Evolutionary conservation across 2,888 invertebrate genomes (phyloP).

Genomic region (Sthenelais limicola): DNA sequence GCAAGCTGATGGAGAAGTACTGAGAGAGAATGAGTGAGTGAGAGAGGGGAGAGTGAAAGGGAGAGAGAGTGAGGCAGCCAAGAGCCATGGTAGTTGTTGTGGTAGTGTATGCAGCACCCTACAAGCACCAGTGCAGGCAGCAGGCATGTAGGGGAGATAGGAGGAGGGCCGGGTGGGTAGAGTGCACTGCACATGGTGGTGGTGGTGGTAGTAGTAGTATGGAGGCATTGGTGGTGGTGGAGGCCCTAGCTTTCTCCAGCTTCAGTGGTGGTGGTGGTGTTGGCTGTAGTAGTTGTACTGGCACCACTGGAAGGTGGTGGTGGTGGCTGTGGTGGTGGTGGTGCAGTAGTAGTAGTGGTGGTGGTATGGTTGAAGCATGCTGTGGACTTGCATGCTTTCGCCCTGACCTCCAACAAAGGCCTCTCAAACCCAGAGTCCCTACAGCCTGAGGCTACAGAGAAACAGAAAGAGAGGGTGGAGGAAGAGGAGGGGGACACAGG

Average conservation of each 20-base stretch:
- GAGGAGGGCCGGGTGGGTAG: slow-evolving; percentile 1
- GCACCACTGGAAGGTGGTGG: slow-evolving; percentile 6
- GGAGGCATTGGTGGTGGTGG: background rate
- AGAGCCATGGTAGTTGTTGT: background rate
- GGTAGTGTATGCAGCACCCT: too few species aligned
- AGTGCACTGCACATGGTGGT: background rate
- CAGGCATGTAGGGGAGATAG: background rate
- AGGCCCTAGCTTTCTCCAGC: too few species aligned
- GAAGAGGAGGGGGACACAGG: too few species aligned
- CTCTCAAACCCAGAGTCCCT: too few species aligned
- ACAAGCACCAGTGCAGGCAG: background rate
- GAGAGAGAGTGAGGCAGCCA: background rate
- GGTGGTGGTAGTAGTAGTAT: background rate
- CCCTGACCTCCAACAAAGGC: too few species aligned
- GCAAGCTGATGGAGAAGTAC: too few species aligned
- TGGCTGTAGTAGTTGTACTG: background rate
- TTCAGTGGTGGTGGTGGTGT: background rate
- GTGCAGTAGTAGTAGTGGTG: background rate
- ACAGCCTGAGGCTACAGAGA: too few species aligned
- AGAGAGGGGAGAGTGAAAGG: background rate
- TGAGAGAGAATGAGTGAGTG: too few species aligned
- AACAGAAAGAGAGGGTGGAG: background rate
- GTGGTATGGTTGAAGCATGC: too few species aligned
- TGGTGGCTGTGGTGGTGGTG: slow-evolving; percentile 9
- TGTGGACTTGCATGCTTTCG: too few species aligned